Conservation (phyloP, 2,113 vertebrate species). For the Hippoglossus stenolepis region DNA sequence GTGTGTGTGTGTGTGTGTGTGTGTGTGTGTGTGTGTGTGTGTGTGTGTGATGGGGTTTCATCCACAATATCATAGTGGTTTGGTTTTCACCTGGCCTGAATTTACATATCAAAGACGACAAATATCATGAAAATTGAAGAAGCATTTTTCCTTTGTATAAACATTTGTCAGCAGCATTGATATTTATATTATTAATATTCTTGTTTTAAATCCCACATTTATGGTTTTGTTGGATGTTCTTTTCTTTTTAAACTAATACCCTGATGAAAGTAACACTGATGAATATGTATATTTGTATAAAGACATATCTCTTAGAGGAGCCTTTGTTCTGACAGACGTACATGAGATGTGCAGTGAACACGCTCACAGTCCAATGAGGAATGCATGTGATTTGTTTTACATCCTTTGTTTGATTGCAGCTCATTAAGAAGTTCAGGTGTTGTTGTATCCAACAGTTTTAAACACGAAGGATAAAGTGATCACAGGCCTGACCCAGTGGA, state of each 20-base stretch:
- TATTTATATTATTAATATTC: no score
- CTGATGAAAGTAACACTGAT: no score
- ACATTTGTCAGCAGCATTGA: no score
- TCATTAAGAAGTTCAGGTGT: constrained; percentile 33
- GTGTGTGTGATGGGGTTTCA: not conserved
- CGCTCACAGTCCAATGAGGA: no score
- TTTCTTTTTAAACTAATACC: no score
- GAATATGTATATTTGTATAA: not conserved
- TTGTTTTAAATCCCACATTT: no score
- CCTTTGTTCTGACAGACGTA: not conserved
- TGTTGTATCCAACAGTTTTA: constrained; percentile 7
- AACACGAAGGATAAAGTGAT: constrained; percentile 32
- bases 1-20: not conserved
- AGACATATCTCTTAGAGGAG: constrained; percentile 23
- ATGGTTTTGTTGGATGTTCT: no score
- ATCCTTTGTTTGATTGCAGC: not conserved
- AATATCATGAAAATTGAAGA: no score
- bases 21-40: not conserved
- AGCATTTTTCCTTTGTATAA: no score
- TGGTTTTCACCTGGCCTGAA: no score
- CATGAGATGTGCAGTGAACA: not conserved
- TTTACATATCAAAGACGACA: no score
- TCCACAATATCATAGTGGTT: no score
- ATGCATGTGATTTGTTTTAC: not conserved
- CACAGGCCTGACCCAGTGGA: constrained; percentile 12